phyloP scores from a whole-genome alignment of 2,888 invertebrate species.

The Sinohyriopsis cumingii region DNA sequence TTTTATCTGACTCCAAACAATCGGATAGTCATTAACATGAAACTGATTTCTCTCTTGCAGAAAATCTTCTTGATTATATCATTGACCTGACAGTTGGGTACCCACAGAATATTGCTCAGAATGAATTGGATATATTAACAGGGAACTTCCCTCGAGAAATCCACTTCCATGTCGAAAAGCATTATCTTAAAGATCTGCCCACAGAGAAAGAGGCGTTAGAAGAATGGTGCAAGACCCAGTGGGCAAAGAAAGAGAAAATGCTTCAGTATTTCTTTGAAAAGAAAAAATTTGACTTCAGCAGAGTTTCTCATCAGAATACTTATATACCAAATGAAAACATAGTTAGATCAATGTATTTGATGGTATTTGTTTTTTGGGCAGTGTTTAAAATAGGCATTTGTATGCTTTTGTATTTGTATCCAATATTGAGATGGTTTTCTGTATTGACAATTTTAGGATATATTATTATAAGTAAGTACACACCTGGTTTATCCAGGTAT shows the following conservation, averaged over 20 bases:
- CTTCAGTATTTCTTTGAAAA: constrained; percentile 55
- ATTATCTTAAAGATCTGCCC: constrained; percentile 45
- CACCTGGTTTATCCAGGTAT: no score
- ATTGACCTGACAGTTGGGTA: constrained; percentile 91
- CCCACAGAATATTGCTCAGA: constrained; percentile 83
- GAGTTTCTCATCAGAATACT: constrained; percentile 1
- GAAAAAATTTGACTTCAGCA: constrained; percentile 21
- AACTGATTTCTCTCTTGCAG: constrained; percentile 55
- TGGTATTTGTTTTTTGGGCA: constrained; percentile 42
- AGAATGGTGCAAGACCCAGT: constrained; percentile 68
- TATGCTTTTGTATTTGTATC: constrained; percentile 26
- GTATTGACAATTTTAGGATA: constrained; percentile 16
- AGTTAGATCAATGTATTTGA: constrained; percentile 11
- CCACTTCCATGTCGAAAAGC: constrained; percentile 81
- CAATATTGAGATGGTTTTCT: constrained; percentile 39
- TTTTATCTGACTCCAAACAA: no score
- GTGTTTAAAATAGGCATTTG: constrained; percentile 35
- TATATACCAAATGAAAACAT: not conserved
- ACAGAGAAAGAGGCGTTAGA: constrained; percentile 38
- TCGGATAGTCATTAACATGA: no score
- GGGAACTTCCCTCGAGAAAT: constrained; percentile 84
- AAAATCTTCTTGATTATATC: constrained; percentile 81
- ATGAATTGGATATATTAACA: constrained; percentile 80
- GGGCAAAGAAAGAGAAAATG: constrained; percentile 70
- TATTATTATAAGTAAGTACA: constrained; percentile 19